Evolutionary conservation across 2,113 vertebrate genomes (phyloP).

Genomic region (Neomonachus schauinslandi): DNA sequence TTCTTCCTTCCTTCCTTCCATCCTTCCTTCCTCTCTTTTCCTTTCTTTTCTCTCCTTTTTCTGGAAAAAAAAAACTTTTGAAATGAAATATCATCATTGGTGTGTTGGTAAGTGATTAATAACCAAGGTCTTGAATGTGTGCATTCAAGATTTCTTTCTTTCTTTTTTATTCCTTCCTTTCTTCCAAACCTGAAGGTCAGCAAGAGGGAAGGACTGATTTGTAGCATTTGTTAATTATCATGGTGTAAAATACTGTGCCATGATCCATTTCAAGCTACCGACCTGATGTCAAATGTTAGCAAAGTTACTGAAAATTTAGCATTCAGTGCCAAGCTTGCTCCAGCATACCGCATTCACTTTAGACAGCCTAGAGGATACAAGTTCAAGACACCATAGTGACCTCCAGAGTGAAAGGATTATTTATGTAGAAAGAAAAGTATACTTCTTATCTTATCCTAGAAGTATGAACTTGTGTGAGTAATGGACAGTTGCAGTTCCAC

Average conservation of each 20-base stretch:
- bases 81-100: not conserved
- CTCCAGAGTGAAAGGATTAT: not conserved
- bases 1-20: fast-evolving
- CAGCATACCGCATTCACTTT: not conserved
- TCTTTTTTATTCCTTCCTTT: too few species aligned
- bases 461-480: not conserved
- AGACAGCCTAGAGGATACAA: not conserved
- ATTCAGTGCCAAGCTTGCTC: not conserved
- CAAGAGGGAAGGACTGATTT: not conserved
- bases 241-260: not conserved
- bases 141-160: too few species aligned
- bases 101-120: not conserved
- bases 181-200: not conserved
- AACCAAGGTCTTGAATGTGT: too few species aligned
- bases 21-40: not conserved
- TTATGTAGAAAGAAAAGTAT: not conserved
- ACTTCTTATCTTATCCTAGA: not conserved
- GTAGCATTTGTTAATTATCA: not conserved
- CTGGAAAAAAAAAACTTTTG: not conserved
- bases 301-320: not conserved
- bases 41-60: not conserved
- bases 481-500: fast-evolving
- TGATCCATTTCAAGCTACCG: not conserved
- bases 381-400: not conserved
- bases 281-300: not conserved